Percentiles rank a stretch among this genome's conserved stretches.
phyloP scores from a whole-genome alignment of 2,888 invertebrate genomes.

The Beris morrisii region DNA sequence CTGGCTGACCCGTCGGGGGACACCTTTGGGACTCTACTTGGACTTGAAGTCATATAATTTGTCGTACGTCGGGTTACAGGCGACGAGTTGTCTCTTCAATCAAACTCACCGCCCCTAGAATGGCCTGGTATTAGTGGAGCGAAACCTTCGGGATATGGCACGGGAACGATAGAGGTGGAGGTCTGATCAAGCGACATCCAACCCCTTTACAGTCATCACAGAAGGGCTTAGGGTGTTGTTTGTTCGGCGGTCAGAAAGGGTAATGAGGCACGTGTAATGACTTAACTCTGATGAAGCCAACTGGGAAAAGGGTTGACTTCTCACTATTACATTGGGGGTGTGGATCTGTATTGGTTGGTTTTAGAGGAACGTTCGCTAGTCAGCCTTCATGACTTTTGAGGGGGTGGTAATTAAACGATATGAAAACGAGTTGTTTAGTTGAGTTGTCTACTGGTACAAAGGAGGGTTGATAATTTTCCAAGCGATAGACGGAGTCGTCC shows the following conservation, averaged over 20 bases:
- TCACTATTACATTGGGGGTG: neutral
- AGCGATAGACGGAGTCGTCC: slow-evolving; percentile 10
- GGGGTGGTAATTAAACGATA: slow-evolving; percentile 22
- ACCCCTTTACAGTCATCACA: too few species aligned
- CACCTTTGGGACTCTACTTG: too few species aligned
- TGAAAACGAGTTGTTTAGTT: neutral
- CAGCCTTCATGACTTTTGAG: slow-evolving; percentile 12
- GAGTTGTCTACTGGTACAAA: slow-evolving; percentile 17
- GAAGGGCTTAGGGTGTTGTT: slow-evolving; percentile 15
- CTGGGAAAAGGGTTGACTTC: slow-evolving; percentile 6
- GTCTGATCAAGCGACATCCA: too few species aligned
- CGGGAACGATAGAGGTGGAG: too few species aligned
- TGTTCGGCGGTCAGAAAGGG: slow-evolving; percentile 30
- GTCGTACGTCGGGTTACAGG: neutral
- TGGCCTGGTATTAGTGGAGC: neutral
- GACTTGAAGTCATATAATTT: too few species aligned
- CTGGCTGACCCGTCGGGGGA: too few species aligned
- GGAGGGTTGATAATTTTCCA: slow-evolving; percentile 23
- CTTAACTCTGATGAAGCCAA: slow-evolving; percentile 23
- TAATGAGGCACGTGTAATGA: slow-evolving; percentile 32
- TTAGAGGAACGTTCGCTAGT: neutral
- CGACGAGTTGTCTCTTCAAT: slow-evolving; percentile 23
- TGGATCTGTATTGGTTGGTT: too few species aligned
- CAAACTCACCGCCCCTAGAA: slow-evolving; percentile 2
- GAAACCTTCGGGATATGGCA: too few species aligned